Evolutionary conservation across 2,888 invertebrate species (phyloP).

Genomic region (Lycaena phlaeas): DNA sequence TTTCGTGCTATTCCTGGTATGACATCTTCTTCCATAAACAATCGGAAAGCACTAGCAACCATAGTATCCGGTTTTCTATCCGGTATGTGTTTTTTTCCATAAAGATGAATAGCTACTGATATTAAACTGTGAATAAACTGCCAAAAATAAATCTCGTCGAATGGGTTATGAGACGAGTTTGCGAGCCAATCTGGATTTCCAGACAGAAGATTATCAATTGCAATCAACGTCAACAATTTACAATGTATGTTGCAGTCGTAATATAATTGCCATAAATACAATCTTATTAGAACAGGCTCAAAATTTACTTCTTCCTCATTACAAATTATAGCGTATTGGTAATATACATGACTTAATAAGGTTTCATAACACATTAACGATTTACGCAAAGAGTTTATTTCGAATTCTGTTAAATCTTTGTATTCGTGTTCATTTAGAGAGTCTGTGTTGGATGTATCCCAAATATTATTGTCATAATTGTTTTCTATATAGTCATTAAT

Average conservation of each 20-base stretch:
- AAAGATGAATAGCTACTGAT: constrained; percentile 59
- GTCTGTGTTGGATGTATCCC: constrained; percentile 11
- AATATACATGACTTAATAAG: constrained; percentile 62
- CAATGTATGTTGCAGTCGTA: constrained; percentile 68
- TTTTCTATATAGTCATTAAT: constrained; percentile 41
- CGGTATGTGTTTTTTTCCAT: constrained; percentile 43
- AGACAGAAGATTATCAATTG: constrained; percentile 64
- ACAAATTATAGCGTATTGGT: constrained; percentile 63
- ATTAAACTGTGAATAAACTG: constrained; percentile 74
- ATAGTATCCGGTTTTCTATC: constrained; percentile 54
- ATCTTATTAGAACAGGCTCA: constrained; percentile 57
- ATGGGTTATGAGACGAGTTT: constrained; percentile 62
- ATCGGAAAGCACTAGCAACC: constrained; percentile 62
- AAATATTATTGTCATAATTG: constrained; percentile 27
- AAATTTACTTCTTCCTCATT: constrained; percentile 43
- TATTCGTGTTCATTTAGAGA: too few relatives aligned
- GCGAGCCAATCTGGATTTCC: constrained; percentile 59
- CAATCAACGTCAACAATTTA: constrained; percentile 59
- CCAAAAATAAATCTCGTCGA: constrained; percentile 75
- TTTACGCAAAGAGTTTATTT: constrained; percentile 56
- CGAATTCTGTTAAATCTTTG: constrained; percentile 42
- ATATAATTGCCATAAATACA: constrained; percentile 75
- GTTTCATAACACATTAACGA: constrained; percentile 57
- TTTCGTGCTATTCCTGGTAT: constrained; percentile 47
- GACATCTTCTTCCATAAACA: constrained; percentile 63